Evolutionary conservation across 2,888 invertebrate genomes (phyloP).

Genomic region (Hymenopus coronatus): DNA sequence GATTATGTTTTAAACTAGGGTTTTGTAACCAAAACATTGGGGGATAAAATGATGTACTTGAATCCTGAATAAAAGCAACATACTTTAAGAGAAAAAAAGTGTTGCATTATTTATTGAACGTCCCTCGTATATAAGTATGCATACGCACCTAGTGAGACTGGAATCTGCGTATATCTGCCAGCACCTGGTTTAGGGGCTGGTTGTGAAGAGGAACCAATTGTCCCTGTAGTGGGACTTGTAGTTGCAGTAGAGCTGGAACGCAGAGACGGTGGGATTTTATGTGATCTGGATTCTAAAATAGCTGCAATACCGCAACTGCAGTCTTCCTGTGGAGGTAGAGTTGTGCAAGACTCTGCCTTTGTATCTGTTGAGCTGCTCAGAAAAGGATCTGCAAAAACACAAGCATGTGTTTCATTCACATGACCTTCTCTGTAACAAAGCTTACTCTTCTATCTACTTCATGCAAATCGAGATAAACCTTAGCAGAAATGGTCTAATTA

Average conservation of each 20-base stretch:
- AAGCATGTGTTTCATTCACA: too few relatives aligned
- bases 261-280: conserved; percentile 25
- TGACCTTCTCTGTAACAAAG: too few relatives aligned
- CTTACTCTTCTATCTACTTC: too few relatives aligned
- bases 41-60: too few relatives aligned
- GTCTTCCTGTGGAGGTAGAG: conserved; percentile 52
- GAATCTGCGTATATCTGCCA: not conserved
- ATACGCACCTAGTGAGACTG: conserved; percentile 14
- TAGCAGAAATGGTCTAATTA: too few relatives aligned
- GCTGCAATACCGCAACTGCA: conserved; percentile 67
- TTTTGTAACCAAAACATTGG: too few relatives aligned
- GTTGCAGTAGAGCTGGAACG: not conserved
- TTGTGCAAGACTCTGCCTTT: conserved; percentile 15
- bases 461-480: too few relatives aligned
- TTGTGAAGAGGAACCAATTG: not conserved
- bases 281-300: conserved; percentile 59
- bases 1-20: too few relatives aligned
- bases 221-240: not conserved
- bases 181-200: conserved; percentile 14
- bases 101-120: too few relatives aligned
- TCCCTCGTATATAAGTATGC: too few relatives aligned
- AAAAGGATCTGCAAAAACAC: conserved; percentile 53
- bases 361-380: conserved; percentile 46
- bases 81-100: too few relatives aligned
- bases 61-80: too few relatives aligned